These are phyloP conservation scores for Marisa cornuarietis DNA, from an alignment of 1,140 invertebrate genomes.

Conservation along the genomic window DNA sequence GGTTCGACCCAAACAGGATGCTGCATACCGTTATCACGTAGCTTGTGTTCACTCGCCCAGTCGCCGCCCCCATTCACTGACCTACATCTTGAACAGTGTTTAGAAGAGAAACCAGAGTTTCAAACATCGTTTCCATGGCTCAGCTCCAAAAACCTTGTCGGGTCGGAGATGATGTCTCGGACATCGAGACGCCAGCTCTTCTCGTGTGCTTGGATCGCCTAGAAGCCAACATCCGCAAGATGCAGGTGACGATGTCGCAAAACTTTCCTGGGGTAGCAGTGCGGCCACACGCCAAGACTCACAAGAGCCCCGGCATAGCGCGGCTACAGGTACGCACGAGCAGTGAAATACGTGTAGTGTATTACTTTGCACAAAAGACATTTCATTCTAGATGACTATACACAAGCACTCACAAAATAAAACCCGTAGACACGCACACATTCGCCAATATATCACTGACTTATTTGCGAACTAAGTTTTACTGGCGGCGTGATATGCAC, in stretches of 20 bases:
- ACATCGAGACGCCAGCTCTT: constrained; percentile 36
- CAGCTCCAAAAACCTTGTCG: constrained; percentile 18
- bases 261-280: constrained; percentile 27
- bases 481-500: no score
- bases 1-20: no score
- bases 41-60: no score
- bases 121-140: background rate
- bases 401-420: background rate
- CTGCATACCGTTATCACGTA: no score
- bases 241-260: constrained; percentile 27
- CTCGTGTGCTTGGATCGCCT: constrained; percentile 36
- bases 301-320: constrained; percentile 35
- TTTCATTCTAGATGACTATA: background rate
- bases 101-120: no score
- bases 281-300: constrained; percentile 39
- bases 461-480: no score
- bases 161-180: constrained; percentile 26
- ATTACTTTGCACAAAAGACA: no score
- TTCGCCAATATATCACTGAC: background rate
- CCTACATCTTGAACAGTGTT: no score
- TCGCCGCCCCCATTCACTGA: no score
- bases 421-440: background rate
- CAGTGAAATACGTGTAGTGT: background rate
- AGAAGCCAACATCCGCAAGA: constrained; percentile 30
- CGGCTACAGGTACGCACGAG: constrained; percentile 30